Evolutionary conservation across 2,888 invertebrate species (phyloP).

Genomic region (Ormyrus thymus): DNA sequence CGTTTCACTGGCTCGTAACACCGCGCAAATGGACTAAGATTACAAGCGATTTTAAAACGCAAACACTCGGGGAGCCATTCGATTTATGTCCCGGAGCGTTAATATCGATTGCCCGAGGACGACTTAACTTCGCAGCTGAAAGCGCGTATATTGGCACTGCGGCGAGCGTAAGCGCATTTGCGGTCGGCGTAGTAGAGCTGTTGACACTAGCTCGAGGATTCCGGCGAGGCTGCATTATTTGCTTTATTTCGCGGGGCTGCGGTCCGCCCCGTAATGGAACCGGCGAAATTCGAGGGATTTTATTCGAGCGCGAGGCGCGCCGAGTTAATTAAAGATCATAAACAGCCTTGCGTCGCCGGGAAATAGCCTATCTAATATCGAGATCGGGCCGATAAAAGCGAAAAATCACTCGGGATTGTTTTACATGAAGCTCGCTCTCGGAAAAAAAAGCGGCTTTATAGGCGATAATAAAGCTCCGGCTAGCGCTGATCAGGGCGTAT

Average conservation of each 20-base stretch:
- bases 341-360: no score
- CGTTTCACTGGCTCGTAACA: no score
- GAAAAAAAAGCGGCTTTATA: conserved; percentile 32
- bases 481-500: no score
- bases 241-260: conserved; percentile 33
- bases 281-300: conserved; percentile 27
- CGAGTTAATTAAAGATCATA: no score
- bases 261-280: conserved; percentile 12
- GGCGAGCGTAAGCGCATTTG: conserved; percentile 35
- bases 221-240: conserved; percentile 36
- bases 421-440: conserved; percentile 19
- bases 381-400: not conserved
- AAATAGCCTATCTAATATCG: no score
- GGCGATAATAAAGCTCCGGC: no score
- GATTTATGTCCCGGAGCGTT: not conserved
- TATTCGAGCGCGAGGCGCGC: not conserved
- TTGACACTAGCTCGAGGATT: conserved; percentile 38
- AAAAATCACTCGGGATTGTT: conserved; percentile 21
- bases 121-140: conserved; percentile 21
- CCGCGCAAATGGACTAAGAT: no score
- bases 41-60: no score
- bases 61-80: not conserved
- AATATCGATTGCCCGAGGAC: conserved; percentile 42
- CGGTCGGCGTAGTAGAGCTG: conserved; percentile 37
- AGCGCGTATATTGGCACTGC: conserved; percentile 26